phyloP scores from a whole-genome alignment of 2,113 vertebrate genomes.

The Hiodon tergisus region DNA sequence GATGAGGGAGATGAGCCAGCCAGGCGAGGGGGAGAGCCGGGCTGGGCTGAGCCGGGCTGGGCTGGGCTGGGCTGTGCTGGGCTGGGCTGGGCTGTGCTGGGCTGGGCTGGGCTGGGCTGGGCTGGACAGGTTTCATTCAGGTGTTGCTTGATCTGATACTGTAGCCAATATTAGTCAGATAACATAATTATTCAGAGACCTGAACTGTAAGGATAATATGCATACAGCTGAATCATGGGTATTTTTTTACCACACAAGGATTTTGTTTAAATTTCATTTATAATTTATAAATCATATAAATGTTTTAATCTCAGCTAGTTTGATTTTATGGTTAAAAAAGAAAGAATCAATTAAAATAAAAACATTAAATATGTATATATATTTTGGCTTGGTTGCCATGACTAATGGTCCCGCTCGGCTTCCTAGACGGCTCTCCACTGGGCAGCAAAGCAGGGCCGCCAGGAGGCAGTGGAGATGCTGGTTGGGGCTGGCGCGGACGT shows the following conservation, averaged over 20 bases:
- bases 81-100: too few relatives aligned
- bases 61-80: too few relatives aligned
- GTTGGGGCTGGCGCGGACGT: slow-evolving; percentile 64
- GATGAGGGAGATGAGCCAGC: slow-evolving; percentile 32
- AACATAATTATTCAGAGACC: background rate
- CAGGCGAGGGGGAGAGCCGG: background rate
- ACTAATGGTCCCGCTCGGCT: slow-evolving; percentile 49
- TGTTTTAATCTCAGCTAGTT: slow-evolving; percentile 28
- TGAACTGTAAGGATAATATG: background rate
- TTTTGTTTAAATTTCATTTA: too few relatives aligned
- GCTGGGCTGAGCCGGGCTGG: too few relatives aligned
- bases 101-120: too few relatives aligned
- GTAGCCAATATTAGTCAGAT: too few relatives aligned
- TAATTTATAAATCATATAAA: too few relatives aligned
- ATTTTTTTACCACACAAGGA: background rate
- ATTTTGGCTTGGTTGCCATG: slow-evolving; percentile 24
- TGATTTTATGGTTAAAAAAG: slow-evolving; percentile 35
- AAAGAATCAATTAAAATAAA: slow-evolving; percentile 29
- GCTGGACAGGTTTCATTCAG: background rate
- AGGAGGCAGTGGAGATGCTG: slow-evolving; percentile 59
- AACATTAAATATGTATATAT: too few relatives aligned
- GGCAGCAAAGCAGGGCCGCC: slow-evolving; percentile 57
- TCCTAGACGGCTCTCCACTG: slow-evolving; percentile 66
- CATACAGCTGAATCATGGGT: slow-evolving; percentile 1
- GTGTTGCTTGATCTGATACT: too few relatives aligned